These are phyloP conservation scores for Eupithecia subfuscata DNA, from an alignment of 2,888 invertebrate species.

Conservation along the genomic window DNA sequence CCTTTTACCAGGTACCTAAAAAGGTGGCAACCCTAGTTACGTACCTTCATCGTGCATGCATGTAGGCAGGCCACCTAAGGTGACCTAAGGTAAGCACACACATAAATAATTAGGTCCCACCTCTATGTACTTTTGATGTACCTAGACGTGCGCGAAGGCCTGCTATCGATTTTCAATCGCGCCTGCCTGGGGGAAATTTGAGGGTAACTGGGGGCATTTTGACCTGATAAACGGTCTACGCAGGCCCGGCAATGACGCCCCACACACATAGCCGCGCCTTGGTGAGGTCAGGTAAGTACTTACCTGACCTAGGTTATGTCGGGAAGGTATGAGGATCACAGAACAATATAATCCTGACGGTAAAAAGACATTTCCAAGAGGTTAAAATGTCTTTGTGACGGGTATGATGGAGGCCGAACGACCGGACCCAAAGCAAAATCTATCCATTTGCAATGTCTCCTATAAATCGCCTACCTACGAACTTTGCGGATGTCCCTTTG, in stretches of 20 bases:
- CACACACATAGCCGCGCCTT: not conserved
- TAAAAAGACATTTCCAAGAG: too few species aligned
- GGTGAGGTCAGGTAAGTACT: not conserved
- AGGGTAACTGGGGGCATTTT: too few species aligned
- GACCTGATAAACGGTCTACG: not conserved
- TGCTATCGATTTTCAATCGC: conserved; percentile 29
- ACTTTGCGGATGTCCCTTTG: too few species aligned
- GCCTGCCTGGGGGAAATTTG: not conserved
- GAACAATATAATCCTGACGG: not conserved
- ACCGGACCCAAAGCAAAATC: not conserved
- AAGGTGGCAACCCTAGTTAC: too few species aligned
- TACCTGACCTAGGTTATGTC: not conserved
- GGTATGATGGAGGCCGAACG: not conserved
- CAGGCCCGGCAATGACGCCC: not conserved
- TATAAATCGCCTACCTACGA: too few species aligned
- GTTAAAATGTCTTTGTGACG: too few species aligned
- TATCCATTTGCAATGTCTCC: not conserved
- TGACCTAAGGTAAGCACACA: too few species aligned
- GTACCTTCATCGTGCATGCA: too few species aligned
- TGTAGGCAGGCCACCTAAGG: too few species aligned
- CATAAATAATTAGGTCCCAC: too few species aligned
- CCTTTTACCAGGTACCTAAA: too few species aligned
- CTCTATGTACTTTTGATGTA: not conserved
- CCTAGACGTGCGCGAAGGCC: too few species aligned
- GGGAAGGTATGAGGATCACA: not conserved